These are phyloP conservation scores for Deroplatys truncata DNA, from an alignment of 2,888 invertebrate species.

Conservation along the genomic window DNA sequence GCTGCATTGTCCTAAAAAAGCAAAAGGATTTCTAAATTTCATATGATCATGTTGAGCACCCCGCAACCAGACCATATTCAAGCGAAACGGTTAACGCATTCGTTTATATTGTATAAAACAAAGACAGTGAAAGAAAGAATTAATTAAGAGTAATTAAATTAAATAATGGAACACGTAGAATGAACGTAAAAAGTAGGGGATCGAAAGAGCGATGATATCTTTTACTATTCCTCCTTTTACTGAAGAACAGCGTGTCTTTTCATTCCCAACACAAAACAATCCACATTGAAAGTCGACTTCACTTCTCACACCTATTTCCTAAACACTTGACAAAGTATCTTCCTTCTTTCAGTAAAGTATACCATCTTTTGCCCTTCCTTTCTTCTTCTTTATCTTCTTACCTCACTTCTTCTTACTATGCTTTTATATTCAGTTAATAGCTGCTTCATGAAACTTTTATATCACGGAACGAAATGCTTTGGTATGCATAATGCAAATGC, in stretches of 20 bases:
- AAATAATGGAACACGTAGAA: too few relatives aligned
- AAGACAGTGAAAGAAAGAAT: too few relatives aligned
- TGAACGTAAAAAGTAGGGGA: too few relatives aligned
- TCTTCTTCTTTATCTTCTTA: neutral
- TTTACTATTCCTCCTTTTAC: neutral
- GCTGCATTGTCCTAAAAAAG: too few relatives aligned
- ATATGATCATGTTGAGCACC: too few relatives aligned
- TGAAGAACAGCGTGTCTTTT: neutral
- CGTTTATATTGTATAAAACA: too few relatives aligned
- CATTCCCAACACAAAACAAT: neutral
- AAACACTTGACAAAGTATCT: slow-evolving; percentile 7
- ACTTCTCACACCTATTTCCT: neutral
- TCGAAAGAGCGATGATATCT: neutral
- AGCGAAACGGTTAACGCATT: too few relatives aligned
- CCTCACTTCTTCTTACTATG: neutral
- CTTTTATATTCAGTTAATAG: slow-evolving; percentile 17
- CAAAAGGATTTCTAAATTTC: too few relatives aligned
- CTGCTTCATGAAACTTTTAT: slow-evolving; percentile 12
- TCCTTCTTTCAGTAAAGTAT: neutral
- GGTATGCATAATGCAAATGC: slow-evolving; percentile 17
- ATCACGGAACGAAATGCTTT: slow-evolving; percentile 1
- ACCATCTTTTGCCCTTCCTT: neutral
- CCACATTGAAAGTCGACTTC: neutral
- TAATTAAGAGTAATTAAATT: too few relatives aligned
- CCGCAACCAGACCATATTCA: too few relatives aligned